Conservation (phyloP, 2,797 vertebrate species). For the Pipistrellus pygmaeus region DNA sequence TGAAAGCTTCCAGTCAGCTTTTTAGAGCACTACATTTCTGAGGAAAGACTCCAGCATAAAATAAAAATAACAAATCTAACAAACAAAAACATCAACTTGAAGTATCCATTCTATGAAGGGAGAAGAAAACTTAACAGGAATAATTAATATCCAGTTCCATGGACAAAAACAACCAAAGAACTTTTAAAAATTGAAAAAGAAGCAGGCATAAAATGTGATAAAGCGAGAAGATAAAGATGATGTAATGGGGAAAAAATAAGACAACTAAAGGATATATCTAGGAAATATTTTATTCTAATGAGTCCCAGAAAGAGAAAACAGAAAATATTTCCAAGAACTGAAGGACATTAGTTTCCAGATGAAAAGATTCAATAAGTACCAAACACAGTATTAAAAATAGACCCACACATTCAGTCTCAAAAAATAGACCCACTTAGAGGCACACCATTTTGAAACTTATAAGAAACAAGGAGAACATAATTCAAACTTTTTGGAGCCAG, state of each 20-base stretch:
- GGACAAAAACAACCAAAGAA: neutral
- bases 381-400: neutral
- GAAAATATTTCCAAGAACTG: neutral
- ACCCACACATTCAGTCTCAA: neutral
- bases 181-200: constrained; percentile 29
- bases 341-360: neutral
- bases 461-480: neutral
- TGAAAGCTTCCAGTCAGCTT: neutral
- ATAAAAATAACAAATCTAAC: neutral
- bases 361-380: neutral
- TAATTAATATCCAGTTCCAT: constrained; percentile 17
- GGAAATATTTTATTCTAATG: neutral
- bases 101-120: neutral
- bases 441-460: neutral
- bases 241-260: neutral
- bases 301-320: constrained; percentile 7
- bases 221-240: neutral
- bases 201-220: neutral
- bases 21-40: neutral
- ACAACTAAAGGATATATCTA: neutral
- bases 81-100: neutral
- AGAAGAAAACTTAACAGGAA: constrained; percentile 3
- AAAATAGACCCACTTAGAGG: neutral
- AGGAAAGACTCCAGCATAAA: neutral
- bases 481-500: neutral